Percentiles rank a stretch among this genome's conserved stretches.
Conservation (phyloP, 2,888 invertebrate genomes). For the Gryllus longicercus region DNA sequence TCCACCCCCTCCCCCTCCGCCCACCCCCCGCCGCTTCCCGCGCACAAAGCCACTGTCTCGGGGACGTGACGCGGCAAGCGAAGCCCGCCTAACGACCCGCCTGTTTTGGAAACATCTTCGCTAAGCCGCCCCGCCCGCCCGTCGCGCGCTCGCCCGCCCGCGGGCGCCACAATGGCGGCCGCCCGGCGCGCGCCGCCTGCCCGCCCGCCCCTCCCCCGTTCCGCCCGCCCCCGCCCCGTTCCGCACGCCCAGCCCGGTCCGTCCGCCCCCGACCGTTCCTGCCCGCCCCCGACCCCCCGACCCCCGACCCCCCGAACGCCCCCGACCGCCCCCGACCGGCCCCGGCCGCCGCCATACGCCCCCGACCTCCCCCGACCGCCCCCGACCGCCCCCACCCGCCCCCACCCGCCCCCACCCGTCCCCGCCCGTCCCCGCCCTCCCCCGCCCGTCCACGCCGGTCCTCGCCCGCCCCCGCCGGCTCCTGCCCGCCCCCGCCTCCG, state of each 20-base stretch:
- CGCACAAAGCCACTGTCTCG: too few species aligned
- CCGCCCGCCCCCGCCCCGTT: not conserved
- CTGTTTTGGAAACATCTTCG: slow-evolving; percentile 7
- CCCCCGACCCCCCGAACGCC: too few species aligned
- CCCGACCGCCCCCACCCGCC: too few species aligned
- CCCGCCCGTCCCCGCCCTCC: not conserved
- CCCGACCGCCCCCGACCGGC: too few species aligned
- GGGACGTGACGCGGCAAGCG: slow-evolving; percentile 5
- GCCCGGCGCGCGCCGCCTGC: not conserved
- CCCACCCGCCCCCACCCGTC: too few species aligned
- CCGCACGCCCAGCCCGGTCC: too few species aligned
- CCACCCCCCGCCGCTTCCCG: too few species aligned
- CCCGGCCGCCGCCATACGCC: too few species aligned
- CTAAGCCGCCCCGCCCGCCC: not conserved
- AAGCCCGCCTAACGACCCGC: not conserved
- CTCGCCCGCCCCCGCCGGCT: not conserved
- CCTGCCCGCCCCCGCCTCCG: too few species aligned
- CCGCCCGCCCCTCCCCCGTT: not conserved
- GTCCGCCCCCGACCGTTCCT: not conserved
- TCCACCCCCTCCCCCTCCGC: too few species aligned
- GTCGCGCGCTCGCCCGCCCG: not conserved
- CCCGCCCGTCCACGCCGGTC: not conserved
- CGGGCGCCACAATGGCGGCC: not conserved
- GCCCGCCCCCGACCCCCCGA: not conserved
- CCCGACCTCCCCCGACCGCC: too few species aligned